These are phyloP conservation scores for Sebastiscus tertius DNA, from an alignment of 2,797 vertebrate species.

Conservation along the genomic window DNA sequence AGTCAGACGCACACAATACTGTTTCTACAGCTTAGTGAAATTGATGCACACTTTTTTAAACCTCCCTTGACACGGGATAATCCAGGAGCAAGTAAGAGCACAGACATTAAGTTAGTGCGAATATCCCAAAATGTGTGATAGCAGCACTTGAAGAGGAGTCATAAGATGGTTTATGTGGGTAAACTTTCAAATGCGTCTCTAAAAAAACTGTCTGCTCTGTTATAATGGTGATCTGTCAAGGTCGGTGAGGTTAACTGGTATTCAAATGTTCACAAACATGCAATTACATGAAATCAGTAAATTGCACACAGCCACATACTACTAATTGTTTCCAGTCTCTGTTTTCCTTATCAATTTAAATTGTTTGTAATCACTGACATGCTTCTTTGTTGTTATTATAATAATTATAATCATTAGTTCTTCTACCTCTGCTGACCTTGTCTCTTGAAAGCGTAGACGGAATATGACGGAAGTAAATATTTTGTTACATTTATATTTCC, in stretches of 20 bases:
- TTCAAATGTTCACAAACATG: not conserved
- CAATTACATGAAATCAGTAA: not conserved
- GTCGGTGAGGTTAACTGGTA: not conserved
- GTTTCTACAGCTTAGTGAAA: slow-evolving; percentile 55
- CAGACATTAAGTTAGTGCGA: slow-evolving; percentile 49
- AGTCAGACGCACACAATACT: slow-evolving; percentile 55
- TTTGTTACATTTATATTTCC: not conserved
- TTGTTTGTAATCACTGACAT: not conserved
- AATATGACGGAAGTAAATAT: not conserved
- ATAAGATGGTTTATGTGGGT: slow-evolving; percentile 12
- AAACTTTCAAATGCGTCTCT: slow-evolving; percentile 16
- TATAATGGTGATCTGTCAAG: not conserved
- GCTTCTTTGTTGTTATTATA: not conserved
- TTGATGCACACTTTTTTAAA: slow-evolving; percentile 63
- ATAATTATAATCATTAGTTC: not conserved
- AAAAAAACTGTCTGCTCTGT: not conserved
- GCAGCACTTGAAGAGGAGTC: slow-evolving; percentile 35
- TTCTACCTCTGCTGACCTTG: not conserved
- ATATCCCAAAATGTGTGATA: slow-evolving; percentile 48
- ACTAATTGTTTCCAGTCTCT: not conserved
- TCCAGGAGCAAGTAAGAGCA: slow-evolving; percentile 56
- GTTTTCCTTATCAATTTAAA: not conserved
- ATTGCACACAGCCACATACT: not conserved
- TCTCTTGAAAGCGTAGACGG: not conserved
- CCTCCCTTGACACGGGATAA: slow-evolving; percentile 65